Base-by-base conservation (phyloP, 64 coral and sea anemone species). In the Catalaphyllia jardinei region DNA sequence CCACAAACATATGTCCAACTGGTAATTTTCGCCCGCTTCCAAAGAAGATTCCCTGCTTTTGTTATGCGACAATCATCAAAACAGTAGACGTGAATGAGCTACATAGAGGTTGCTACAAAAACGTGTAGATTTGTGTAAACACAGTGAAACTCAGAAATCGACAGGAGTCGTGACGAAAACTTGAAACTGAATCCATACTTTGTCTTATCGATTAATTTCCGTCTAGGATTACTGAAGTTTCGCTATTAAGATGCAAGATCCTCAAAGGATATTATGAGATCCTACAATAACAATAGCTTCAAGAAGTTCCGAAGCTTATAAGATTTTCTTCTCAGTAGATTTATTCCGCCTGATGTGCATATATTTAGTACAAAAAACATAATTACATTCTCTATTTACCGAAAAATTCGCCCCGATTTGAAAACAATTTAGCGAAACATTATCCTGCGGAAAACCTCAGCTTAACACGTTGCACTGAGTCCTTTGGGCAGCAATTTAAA, bases 121-220 rank as follows among this genome's bases (percentile, higher is more conserved):
- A 15, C 42, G 24, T 52, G 81, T 85, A 85, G 38, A 71, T 27
- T 67, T 35, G 33, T 85, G 62, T 69, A 51, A 69, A 85, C 31
- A 69, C 62, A 39, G 17, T 29, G 24, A 2, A 12, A 29, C 31
- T 71, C 62, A 38, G 31, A n/a, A 85, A 71, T 69, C 20, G 62
- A 69, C 62, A 51, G 52, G 60, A 51, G 20, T 39, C 14, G n/a
- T 71, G 63, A 67, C 60, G 19, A 46, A 71, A 71, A 25, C 38
- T 35, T 38, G 31, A 50, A 85, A 81, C 33, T 17, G 22, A 50
- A 27, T 15, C 38, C 63, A 85, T 28, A 71, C 81, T 28, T 71
- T 38, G 60, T 69, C 7, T 69, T 69, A 69, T n/a, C 10, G 22
- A 1, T 69, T 8, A 10, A 11, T 69, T 69, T 69, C 25, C 20